Percentiles rank a stretch among this genome's conserved stretches.
These are phyloP conservation scores for Hirudo medicinalis DNA, from an alignment of 1,140 invertebrate species.

Conservation along the genomic window DNA sequence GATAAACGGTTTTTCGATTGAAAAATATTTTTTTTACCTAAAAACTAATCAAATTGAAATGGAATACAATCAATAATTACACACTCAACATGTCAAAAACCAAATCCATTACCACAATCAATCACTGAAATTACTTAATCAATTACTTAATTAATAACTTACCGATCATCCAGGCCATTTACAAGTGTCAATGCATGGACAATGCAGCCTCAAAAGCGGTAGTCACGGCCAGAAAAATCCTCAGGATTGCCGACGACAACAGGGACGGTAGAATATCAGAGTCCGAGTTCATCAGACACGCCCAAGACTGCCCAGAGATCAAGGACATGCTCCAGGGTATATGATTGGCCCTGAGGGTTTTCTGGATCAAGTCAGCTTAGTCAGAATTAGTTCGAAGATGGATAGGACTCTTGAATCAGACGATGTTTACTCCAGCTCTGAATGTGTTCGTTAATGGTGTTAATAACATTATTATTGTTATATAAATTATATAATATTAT, in stretches of 20 bases:
- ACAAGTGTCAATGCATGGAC: conserved; percentile 79
- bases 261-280: conserved; percentile 79
- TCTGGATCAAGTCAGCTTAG: too few relatives aligned
- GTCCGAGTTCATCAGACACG: conserved; percentile 64
- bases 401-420: too few relatives aligned
- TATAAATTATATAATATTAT: too few relatives aligned
- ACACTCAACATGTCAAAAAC: not conserved
- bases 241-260: conserved; percentile 88
- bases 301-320: not conserved
- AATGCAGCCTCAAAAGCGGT: conserved; percentile 72
- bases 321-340: not conserved
- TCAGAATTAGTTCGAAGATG: too few relatives aligned
- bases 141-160: not conserved
- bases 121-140: too few relatives aligned
- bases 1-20: too few relatives aligned
- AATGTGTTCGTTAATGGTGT: too few relatives aligned
- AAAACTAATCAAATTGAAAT: too few relatives aligned
- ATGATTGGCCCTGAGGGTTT: not conserved
- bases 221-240: conserved; percentile 89
- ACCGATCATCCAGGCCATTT: conserved; percentile 64
- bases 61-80: too few relatives aligned
- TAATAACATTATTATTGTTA: too few relatives aligned
- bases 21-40: too few relatives aligned
- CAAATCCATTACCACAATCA: not conserved
- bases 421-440: too few relatives aligned